Evolutionary conservation across 2,888 invertebrate genomes (phyloP).

Genomic region (Saturnia japonica): DNA sequence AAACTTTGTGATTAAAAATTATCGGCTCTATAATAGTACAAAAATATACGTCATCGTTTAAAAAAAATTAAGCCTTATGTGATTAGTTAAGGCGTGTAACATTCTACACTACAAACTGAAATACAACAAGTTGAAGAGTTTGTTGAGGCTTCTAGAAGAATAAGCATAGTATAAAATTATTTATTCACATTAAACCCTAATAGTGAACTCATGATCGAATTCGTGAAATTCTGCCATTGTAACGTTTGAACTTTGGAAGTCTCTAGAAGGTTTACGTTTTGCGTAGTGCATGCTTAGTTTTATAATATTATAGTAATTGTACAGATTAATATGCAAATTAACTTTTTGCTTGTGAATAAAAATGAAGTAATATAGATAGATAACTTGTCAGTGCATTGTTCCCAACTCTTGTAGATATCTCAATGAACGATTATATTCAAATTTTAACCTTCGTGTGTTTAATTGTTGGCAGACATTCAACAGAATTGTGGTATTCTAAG

Average conservation of each 20-base stretch:
- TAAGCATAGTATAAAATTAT: not conserved
- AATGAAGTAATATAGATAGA: not conserved
- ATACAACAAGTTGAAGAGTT: not conserved
- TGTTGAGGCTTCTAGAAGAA: not conserved
- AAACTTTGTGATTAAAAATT: not conserved
- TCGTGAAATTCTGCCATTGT: no score
- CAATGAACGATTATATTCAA: slow-evolving; percentile 1
- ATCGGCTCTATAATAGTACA: not conserved
- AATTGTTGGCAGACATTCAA: slow-evolving; percentile 6
- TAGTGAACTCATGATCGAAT: no score
- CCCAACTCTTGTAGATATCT: not conserved
- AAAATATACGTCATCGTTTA: not conserved
- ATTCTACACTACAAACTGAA: not conserved
- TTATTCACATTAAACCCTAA: no score
- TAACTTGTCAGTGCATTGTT: not conserved
- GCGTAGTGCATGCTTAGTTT: no score
- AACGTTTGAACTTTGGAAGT: no score
- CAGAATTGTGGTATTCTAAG: slow-evolving; percentile 4
- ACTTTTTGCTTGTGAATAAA: not conserved
- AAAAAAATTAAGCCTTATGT: not conserved
- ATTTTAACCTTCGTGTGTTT: slow-evolving; percentile 4
- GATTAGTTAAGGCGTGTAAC: not conserved
- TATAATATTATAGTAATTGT: no score
- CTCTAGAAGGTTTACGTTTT: no score
- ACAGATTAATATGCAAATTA: no score